Conservation (phyloP, 2,888 invertebrate genomes). For the Cheilosia scutellata region DNA sequence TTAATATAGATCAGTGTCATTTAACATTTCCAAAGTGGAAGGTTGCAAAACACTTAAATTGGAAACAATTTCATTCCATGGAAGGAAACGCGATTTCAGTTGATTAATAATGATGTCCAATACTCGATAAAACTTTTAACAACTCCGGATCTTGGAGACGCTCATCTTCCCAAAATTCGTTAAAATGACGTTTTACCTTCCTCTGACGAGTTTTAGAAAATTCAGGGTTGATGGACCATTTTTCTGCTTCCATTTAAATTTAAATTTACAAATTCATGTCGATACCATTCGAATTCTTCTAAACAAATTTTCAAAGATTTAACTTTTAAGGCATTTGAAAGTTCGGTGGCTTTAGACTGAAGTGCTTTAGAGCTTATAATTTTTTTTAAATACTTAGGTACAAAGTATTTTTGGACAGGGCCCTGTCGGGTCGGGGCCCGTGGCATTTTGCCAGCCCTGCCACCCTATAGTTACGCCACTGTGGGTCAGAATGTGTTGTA, state of each 20-base stretch:
- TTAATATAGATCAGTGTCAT: background rate
- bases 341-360: background rate
- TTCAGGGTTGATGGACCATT: slow-evolving; percentile 5
- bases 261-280: background rate
- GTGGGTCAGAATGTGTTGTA: no score
- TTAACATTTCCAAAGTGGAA: background rate
- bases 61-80: background rate
- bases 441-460: no score
- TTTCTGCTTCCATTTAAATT: slow-evolving; percentile 6
- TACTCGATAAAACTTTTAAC: slow-evolving; percentile 3
- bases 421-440: no score
- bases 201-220: slow-evolving; percentile 1
- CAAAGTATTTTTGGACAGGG: no score
- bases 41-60: background rate
- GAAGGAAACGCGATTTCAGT: slow-evolving; percentile 1
- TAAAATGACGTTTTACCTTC: slow-evolving; percentile 7
- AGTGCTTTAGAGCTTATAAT: no score
- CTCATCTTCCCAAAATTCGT: slow-evolving; percentile 1
- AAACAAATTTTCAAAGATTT: background rate
- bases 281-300: slow-evolving; percentile 1
- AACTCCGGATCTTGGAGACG: background rate
- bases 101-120: background rate
- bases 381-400: no score
- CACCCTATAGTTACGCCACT: no score
- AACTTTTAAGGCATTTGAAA: background rate